phyloP scores from a whole-genome alignment of 1,140 invertebrate genomes.

The Zaprionus lachaisei region DNA sequence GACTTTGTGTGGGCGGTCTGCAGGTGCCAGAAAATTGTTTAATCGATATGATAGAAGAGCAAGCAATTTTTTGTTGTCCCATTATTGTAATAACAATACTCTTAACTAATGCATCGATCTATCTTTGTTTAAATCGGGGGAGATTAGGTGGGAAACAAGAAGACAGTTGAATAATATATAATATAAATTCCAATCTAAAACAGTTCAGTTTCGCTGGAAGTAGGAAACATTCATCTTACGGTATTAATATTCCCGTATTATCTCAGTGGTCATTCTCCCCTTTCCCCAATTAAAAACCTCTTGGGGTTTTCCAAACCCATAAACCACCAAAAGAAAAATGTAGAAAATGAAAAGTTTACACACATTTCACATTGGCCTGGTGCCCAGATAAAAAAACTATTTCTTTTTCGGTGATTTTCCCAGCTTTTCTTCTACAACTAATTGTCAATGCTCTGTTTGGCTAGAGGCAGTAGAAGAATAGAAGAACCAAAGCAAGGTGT shows the following conservation, averaged over 20 bases:
- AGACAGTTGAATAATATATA: neutral
- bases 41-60: constrained; percentile 51
- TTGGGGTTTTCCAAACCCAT: constrained; percentile 4
- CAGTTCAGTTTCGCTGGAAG: neutral
- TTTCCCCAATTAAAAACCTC: neutral
- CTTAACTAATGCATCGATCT: constrained; percentile 22
- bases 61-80: constrained; percentile 48
- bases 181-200: neutral
- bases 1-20: constrained; percentile 23
- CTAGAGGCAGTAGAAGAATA: constrained; percentile 21
- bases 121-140: neutral
- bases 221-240: neutral
- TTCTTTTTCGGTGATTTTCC: constrained; percentile 22
- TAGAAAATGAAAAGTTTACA: constrained; percentile 33
- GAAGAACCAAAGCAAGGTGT: constrained; percentile 27
- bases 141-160: constrained; percentile 2
- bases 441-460: constrained; percentile 57
- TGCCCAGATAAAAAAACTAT: constrained; percentile 32
- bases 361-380: constrained; percentile 42
- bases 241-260: neutral
- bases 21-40: constrained; percentile 53
- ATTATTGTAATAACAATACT: constrained; percentile 21
- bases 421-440: constrained; percentile 28
- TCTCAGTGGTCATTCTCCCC: neutral
- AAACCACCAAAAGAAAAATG: constrained; percentile 15